Evolutionary conservation across 2,888 invertebrate genomes (phyloP).

Genomic region (Chirona hameri): DNA sequence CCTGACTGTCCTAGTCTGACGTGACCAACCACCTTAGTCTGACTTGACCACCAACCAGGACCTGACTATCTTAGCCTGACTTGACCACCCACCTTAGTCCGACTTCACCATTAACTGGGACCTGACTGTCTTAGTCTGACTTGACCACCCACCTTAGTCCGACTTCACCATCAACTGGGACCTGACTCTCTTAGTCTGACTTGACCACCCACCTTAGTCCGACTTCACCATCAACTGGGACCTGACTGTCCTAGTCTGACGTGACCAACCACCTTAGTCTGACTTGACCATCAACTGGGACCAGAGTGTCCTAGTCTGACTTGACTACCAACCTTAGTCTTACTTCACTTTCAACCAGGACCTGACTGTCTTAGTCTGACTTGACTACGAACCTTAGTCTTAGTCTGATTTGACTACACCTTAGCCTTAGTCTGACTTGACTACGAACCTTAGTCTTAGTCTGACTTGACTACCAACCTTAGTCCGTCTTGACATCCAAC

Average conservation of each 20-base stretch:
- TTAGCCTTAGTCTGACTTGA: too few relatives aligned
- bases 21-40: neutral
- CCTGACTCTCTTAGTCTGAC: too few relatives aligned
- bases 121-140: neutral
- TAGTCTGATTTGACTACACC: neutral
- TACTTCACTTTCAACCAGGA: neutral
- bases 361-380: neutral
- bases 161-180: too few relatives aligned
- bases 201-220: too few relatives aligned
- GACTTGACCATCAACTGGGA: neutral
- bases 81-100: neutral
- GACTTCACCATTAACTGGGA: neutral
- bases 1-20: neutral
- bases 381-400: neutral
- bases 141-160: neutral
- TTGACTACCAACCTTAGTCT: neutral
- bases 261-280: neutral
- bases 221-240: neutral
- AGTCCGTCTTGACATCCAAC: too few relatives aligned
- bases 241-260: neutral
- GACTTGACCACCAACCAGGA: neutral
- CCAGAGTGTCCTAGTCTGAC: neutral
- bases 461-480: too few relatives aligned
- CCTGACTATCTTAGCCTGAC: neutral
- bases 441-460: neutral